phyloP scores from a whole-genome alignment of 2,113 vertebrate genomes.

The Tachysurus fulvidraco region DNA sequence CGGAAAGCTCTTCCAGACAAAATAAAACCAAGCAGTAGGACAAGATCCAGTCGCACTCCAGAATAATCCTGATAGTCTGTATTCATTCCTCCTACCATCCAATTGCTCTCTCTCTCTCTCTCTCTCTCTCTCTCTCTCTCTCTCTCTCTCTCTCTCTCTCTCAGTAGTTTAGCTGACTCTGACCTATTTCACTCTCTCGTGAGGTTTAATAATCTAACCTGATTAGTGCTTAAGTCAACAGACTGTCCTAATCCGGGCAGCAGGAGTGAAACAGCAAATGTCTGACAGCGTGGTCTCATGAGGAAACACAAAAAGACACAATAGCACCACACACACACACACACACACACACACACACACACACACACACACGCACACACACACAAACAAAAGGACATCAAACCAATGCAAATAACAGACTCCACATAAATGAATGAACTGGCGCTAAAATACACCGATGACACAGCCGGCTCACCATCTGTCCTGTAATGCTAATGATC shows the following conservation, averaged over 20 bases:
- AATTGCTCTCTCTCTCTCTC: constrained; percentile 2
- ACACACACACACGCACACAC: not conserved
- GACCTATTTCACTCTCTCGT: constrained; percentile 71
- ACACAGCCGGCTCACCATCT: constrained; percentile 67
- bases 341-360: not conserved
- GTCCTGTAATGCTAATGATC: constrained; percentile 35
- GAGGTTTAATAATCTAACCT: constrained; percentile 75
- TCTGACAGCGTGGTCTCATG: constrained; percentile 13
- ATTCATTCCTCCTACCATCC: constrained; percentile 17
- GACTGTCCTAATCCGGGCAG: constrained; percentile 40
- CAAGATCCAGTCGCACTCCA: not conserved
- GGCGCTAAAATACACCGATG: constrained; percentile 52
- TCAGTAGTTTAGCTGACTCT: constrained; percentile 59
- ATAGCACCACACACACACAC: constrained; percentile 1
- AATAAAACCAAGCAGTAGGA: not conserved
- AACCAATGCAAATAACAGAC: constrained; percentile 33
- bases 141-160: constrained; percentile 24
- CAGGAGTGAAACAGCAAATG: constrained; percentile 28
- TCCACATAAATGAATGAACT: constrained; percentile 42
- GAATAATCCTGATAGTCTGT: constrained; percentile 9
- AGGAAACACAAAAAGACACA: constrained; percentile 29
- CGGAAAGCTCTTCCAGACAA: not conserved
- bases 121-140: constrained; percentile 12
- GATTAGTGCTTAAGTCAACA: constrained; percentile 64
- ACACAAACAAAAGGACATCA: constrained; percentile 18